Conservation (phyloP, 2,888 invertebrate genomes). For the Theodoxus fluviatilis region DNA sequence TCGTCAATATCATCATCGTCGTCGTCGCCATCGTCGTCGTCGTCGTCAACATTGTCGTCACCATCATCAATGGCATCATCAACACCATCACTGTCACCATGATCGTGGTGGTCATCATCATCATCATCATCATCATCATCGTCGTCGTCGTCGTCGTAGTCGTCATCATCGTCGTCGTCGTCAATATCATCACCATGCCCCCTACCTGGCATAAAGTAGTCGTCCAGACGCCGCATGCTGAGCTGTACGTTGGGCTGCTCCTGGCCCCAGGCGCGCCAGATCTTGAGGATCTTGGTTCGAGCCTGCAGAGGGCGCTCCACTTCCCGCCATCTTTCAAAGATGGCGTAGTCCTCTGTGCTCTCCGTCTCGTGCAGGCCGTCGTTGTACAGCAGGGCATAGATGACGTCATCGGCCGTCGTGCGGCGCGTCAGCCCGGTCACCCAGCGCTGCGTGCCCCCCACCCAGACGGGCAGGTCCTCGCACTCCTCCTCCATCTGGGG, state of each 20-base stretch:
- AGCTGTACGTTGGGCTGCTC: constrained; percentile 72
- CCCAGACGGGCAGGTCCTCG: constrained; percentile 71
- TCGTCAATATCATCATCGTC: too few relatives aligned
- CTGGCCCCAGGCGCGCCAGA: constrained; percentile 82
- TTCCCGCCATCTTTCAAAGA: constrained; percentile 74
- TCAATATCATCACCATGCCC: constrained; percentile 41
- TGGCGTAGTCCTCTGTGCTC: constrained; percentile 73
- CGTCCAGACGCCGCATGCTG: constrained; percentile 54
- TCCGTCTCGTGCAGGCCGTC: constrained; percentile 73
- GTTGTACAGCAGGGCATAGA: constrained; percentile 73
- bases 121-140: too few relatives aligned
- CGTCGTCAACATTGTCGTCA: too few relatives aligned
- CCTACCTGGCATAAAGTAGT: constrained; percentile 40
- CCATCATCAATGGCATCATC: too few relatives aligned
- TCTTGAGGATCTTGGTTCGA: constrained; percentile 64
- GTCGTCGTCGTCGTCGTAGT: too few relatives aligned
- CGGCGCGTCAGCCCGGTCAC: constrained; percentile 79
- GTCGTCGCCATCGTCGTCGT: too few relatives aligned
- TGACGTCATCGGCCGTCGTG: constrained; percentile 82
- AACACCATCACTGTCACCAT: too few relatives aligned
- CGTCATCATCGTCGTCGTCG: too few relatives aligned
- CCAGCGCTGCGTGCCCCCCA: constrained; percentile 80
- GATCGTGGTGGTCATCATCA: too few relatives aligned
- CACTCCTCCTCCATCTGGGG: too few relatives aligned
- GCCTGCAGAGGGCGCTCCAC: constrained; percentile 69